Evolutionary conservation across 2,113 vertebrate genomes (phyloP), one percentile per base, ranked within the genome.

Genomic region (Oenanthe melanoleuca): DNA sequence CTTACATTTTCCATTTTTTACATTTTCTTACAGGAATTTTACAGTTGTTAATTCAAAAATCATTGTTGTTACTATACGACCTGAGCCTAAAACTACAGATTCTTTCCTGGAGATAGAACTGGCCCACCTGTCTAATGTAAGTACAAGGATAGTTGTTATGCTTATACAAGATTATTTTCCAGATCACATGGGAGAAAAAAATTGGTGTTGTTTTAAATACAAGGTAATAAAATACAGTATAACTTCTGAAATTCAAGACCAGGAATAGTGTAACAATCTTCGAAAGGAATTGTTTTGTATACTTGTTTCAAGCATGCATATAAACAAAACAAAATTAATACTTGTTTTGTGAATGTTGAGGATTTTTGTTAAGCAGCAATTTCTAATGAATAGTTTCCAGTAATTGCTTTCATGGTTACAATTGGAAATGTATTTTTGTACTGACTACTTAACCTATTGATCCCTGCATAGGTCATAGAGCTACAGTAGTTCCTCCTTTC

Each of bases 1-100:
- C 18, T 26, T 65, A 72, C 40, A 73, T 38, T 4, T 94, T 96
- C 45, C 19, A 29, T 34, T 88, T 82, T 67, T 67, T 87, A 47
- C 80, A 25, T 52, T 37, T 66, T 78, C 25, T 52, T 71, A 6
- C 98, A 99, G 99, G 98, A 99, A 99, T 98, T 98, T 99, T 97
- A 99, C 99, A 12, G 98, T 99, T 38, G 98, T 99, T 87, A 99
- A 99, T 98, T 99, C 99, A 72, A 99, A 99, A 98, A 99, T 99
- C 93, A 99, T 99, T 16, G 99, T 99, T 86, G 99, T 99, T 80
- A 99, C 99, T 47, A 99, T 99, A 97, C 98, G 99, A 90, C 99
- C 99, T 3, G 99, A 99, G 94, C 99, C 99, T 42, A 99, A 98
- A 97, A 97, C 98, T 59, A 98, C 98, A 0, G 99, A 99, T 93